phyloP scores from a whole-genome alignment of 23 tunicate genomes.

The Halocynthia roretzi region DNA sequence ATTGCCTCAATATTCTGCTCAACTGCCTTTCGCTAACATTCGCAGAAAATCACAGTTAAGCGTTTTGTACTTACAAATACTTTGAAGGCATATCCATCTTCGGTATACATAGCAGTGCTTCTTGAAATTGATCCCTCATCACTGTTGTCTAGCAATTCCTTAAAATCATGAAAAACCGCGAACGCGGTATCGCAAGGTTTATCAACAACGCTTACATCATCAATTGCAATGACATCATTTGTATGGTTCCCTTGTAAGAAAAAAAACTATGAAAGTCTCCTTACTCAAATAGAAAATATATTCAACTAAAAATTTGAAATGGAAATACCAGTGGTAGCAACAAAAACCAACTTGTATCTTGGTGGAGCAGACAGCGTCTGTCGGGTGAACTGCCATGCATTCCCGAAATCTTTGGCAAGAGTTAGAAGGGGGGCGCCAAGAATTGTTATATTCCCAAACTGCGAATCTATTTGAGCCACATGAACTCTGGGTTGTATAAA shows the following conservation, averaged over 20 bases:
- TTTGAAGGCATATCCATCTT: constrained; percentile 66
- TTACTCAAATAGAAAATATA: no score
- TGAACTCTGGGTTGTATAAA: constrained; percentile 19
- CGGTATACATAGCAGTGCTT: constrained; percentile 42
- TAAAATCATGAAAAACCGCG: constrained; percentile 39
- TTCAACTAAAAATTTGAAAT: no score
- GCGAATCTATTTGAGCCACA: constrained; percentile 34
- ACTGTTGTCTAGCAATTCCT: constrained; percentile 20
- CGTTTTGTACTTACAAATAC: constrained; percentile 29
- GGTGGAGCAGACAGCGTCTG: constrained; percentile 35
- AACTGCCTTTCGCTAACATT: no score
- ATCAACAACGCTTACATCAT: constrained; percentile 56
- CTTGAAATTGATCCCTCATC: constrained; percentile 30
- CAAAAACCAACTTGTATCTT: constrained; percentile 45
- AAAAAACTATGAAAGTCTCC: no score
- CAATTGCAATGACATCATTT: constrained; percentile 61
- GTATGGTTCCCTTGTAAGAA: neutral
- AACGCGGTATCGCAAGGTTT: constrained; percentile 61
- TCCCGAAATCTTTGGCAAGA: constrained; percentile 36
- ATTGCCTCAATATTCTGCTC: no score
- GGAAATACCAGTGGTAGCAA: no score
- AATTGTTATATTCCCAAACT: constrained; percentile 31
- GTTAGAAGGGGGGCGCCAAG: constrained; percentile 4
- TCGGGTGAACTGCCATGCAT: constrained; percentile 46
- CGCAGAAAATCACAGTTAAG: no score